A percentile compares a stretch with the other conserved stretches of the same genome.
phyloP scores from a whole-genome alignment of 2,888 invertebrate genomes.

The Chalcis sispes region DNA sequence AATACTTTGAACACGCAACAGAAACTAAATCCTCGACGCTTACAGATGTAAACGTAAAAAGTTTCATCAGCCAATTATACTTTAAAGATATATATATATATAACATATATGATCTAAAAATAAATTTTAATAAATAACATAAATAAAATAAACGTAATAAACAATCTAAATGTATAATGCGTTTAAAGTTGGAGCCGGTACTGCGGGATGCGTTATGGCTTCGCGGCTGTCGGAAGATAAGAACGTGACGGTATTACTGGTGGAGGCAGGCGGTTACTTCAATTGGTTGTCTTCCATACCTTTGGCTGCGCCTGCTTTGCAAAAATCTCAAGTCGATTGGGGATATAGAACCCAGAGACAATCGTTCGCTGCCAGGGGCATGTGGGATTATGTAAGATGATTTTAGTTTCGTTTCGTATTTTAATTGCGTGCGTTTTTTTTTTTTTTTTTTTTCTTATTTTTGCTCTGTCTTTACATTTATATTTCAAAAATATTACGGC shows the following conservation, averaged over 20 bases:
- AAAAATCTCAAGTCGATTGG: constrained; percentile 84
- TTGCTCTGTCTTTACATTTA: no score
- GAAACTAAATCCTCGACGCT: not conserved
- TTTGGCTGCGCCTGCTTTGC: constrained; percentile 82
- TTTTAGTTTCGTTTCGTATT: no score
- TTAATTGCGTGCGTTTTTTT: not conserved
- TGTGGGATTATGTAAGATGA: constrained; percentile 80
- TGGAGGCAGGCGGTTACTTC: constrained; percentile 85
- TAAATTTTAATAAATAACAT: constrained; percentile 1
- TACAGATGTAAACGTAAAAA: no score
- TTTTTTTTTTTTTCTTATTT: not conserved
- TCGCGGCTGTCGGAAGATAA: constrained; percentile 80
- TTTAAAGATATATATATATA: no score
- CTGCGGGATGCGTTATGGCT: constrained; percentile 84
- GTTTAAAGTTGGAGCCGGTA: constrained; percentile 87
- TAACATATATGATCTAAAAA: not conserved
- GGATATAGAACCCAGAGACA: constrained; percentile 81
- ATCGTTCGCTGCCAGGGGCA: constrained; percentile 81
- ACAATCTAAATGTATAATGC: no score
- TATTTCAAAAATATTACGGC: no score
- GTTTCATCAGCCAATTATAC: no score
- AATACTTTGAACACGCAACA: not conserved
- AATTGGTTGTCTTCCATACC: constrained; percentile 82
- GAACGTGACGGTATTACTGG: constrained; percentile 79
- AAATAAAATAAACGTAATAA: not conserved